Percentiles rank a stretch among this genome's conserved stretches.
These are phyloP conservation scores for Centropus unirufus DNA, from an alignment of 2,113 vertebrate species.

Conservation along the genomic window DNA sequence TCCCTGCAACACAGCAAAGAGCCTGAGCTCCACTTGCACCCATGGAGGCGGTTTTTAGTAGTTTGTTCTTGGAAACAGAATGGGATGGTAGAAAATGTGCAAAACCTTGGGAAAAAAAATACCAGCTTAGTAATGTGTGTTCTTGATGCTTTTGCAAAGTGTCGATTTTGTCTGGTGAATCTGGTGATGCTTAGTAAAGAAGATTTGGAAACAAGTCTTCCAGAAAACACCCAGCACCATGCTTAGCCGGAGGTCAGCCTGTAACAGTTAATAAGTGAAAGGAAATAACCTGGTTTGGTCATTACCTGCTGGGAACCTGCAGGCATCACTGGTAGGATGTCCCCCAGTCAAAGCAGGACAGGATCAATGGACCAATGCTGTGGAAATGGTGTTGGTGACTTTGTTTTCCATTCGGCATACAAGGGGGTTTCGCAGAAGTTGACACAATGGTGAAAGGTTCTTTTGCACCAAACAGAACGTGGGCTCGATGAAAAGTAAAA, in stretches of 20 bases:
- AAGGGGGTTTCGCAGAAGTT: neutral
- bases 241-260: neutral
- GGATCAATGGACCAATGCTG: neutral
- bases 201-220: neutral
- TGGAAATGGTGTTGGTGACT: neutral
- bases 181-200: neutral
- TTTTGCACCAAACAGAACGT: neutral
- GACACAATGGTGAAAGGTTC: neutral
- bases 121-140: rapidly evolving
- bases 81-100: neutral
- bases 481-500: neutral
- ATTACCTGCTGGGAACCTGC: neutral
- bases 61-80: neutral
- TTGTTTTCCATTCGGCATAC: neutral
- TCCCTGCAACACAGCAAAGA: neutral
- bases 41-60: neutral
- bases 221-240: neutral
- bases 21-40: neutral
- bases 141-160: neutral
- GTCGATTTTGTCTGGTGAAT: neutral
- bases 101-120: neutral
- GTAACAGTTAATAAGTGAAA: neutral
- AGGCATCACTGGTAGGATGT: neutral
- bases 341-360: neutral
- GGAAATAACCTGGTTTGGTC: neutral